phyloP scores from a whole-genome alignment of 2,888 invertebrate species.

The Tryphoninae sp. region DNA sequence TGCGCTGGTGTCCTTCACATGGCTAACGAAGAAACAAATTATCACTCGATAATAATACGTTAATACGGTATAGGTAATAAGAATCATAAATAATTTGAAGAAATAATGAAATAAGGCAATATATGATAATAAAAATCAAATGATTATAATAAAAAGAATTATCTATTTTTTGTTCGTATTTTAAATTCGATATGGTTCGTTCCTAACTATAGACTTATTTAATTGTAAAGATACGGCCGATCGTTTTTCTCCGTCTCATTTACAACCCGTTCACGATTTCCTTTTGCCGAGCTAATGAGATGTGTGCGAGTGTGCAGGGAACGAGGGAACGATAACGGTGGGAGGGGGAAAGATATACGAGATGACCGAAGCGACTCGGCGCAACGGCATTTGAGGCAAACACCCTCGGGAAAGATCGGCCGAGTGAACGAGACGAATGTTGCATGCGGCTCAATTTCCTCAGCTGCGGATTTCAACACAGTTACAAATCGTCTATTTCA shows the following conservation, averaged over 20 bases:
- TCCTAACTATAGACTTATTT: too few species aligned
- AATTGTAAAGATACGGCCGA: background rate
- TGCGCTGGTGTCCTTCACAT: too few species aligned
- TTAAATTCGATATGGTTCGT: too few species aligned
- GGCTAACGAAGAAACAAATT: too few species aligned
- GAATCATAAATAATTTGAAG: too few species aligned
- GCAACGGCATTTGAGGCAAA: conserved; percentile 21
- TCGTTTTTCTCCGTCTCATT: background rate
- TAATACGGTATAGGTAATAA: too few species aligned
- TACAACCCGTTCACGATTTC: background rate
- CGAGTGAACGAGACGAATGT: conserved; percentile 9
- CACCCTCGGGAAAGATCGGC: conserved; percentile 10
- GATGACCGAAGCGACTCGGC: conserved; percentile 6
- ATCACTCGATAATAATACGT: too few species aligned
- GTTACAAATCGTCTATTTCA: background rate
- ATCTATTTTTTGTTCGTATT: too few species aligned
- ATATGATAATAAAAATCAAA: background rate
- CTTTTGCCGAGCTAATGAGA: conserved; percentile 5
- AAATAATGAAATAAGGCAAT: too few species aligned
- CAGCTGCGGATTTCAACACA: background rate
- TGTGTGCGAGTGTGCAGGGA: background rate
- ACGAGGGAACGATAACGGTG: background rate
- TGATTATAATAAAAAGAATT: too few species aligned
- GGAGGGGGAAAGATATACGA: conserved; percentile 1
- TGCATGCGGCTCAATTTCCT: background rate